Percentiles rank a stretch among this genome's conserved stretches.
Evolutionary conservation across 1,140 invertebrate genomes (phyloP).

Genomic region (Diachasmimorpha longicaudata): DNA sequence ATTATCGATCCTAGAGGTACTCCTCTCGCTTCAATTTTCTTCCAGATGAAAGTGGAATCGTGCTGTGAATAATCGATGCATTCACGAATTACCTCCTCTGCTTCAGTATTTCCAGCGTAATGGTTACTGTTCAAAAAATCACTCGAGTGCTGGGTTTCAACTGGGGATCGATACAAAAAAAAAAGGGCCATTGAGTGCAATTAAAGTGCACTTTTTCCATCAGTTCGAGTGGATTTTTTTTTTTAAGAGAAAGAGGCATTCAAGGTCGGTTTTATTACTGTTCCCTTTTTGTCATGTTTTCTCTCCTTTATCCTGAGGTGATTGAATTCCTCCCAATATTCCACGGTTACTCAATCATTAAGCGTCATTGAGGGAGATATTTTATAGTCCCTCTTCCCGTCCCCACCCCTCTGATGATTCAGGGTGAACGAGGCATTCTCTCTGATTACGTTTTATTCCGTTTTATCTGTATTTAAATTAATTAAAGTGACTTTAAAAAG

Average conservation of each 20-base stretch:
- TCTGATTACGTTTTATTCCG: background rate
- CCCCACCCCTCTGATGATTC: no score
- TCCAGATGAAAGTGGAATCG: background rate
- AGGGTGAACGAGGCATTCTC: background rate
- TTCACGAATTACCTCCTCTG: background rate
- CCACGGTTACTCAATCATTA: background rate
- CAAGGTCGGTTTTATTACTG: conserved; percentile 5
- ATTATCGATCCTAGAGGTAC: background rate
- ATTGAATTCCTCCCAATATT: background rate
- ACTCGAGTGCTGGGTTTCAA: background rate
- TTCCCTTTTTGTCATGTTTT: background rate
- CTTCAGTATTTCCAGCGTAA: background rate
- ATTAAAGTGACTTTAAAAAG: background rate
- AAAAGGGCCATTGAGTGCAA: conserved; percentile 2
- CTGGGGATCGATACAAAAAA: background rate
- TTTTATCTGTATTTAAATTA: background rate
- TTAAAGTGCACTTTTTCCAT: conserved; percentile 13
- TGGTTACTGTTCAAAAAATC: conserved; percentile 7
- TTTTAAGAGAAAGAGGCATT: conserved; percentile 3
- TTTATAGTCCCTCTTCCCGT: no score
- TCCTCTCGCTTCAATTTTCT: background rate
- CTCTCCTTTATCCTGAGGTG: background rate
- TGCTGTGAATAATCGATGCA: conserved; percentile 10
- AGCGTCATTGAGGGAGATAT: background rate
- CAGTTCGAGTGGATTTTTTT: background rate